Conservation (phyloP, 2,797 vertebrate genomes). For the Clamator glandarius region DNA sequence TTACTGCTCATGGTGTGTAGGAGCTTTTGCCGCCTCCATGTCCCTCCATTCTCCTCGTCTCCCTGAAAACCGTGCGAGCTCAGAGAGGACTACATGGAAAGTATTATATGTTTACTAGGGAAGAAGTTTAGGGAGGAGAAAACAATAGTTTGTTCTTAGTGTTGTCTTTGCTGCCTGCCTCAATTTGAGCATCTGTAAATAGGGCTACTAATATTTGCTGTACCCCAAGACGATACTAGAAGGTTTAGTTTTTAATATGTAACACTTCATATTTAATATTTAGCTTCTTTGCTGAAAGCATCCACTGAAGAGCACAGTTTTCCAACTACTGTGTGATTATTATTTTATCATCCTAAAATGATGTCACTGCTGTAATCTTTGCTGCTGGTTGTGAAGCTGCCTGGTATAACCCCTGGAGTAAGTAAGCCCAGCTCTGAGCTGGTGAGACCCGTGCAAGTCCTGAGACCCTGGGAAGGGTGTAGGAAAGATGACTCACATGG, state of each 20-base stretch:
- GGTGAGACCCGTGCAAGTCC: neutral
- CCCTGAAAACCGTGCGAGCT: neutral
- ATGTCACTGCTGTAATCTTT: neutral
- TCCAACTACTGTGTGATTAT: neutral
- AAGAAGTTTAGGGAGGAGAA: neutral
- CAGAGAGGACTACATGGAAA: neutral
- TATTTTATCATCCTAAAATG: neutral
- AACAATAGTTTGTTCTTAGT: neutral
- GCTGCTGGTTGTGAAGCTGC: neutral
- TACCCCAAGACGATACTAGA: neutral
- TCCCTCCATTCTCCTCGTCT: neutral
- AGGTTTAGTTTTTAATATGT: neutral
- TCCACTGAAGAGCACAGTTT: neutral
- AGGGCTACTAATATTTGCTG: neutral
- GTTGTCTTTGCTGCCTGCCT: neutral
- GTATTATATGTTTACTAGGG: neutral
- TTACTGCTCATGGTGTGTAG: neutral
- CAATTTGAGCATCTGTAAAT: neutral
- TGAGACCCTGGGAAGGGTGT: neutral
- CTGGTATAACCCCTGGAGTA: neutral
- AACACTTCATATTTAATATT: neutral
- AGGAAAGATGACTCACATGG: fast-evolving
- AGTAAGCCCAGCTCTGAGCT: neutral
- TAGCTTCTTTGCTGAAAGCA: neutral
- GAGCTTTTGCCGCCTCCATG: neutral